Conservation (phyloP, 2,113 vertebrate genomes). For the Lasiurus borealis region DNA sequence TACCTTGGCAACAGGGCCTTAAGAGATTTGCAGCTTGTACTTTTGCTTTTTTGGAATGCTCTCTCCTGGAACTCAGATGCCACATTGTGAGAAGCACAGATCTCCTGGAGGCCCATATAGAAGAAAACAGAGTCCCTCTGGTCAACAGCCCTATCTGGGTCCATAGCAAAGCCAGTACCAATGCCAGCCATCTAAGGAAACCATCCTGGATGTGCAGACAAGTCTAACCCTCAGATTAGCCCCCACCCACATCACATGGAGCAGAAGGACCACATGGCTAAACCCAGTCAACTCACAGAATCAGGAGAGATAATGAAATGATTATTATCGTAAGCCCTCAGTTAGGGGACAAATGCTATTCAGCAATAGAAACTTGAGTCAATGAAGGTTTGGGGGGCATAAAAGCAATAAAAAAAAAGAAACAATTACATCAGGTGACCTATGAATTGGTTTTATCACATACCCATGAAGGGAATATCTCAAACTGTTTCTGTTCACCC, state of each 20-base stretch:
- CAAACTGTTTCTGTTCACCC: neutral
- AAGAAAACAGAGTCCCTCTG: neutral
- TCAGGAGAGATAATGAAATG: neutral
- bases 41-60: neutral
- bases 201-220: neutral
- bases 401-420: neutral
- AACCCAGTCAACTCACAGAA: slow-evolving; percentile 6
- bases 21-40: neutral
- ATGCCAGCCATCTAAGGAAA: neutral
- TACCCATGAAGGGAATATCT: neutral
- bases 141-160: neutral
- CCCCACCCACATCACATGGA: neutral
- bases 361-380: neutral
- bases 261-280: neutral
- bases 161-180: neutral
- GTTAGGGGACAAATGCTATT: neutral
- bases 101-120: neutral
- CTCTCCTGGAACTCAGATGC: neutral
- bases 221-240: neutral
- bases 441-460: neutral
- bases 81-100: neutral
- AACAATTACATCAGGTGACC: neutral
- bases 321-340: neutral
- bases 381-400: neutral
- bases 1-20: neutral